Conservation (phyloP, 1,140 invertebrate genomes). For the Riptortus pedestris region DNA sequence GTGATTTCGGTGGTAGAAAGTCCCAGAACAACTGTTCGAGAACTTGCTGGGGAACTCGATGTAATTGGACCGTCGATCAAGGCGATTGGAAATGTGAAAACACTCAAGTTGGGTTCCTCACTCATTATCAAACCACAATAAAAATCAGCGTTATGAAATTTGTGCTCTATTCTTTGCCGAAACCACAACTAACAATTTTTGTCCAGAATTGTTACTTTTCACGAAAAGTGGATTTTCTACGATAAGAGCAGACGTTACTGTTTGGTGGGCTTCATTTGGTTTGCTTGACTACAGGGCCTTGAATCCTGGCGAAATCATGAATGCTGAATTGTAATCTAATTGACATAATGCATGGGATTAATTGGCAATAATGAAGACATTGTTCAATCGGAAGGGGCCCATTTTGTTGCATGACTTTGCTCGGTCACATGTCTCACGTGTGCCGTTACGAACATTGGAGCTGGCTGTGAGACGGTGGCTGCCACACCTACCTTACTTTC, state of each 20-base stretch:
- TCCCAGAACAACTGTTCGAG: too few relatives aligned
- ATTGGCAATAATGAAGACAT: neutral
- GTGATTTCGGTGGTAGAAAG: neutral
- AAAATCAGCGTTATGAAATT: neutral
- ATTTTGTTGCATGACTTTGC: conserved; percentile 4
- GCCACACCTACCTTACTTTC: too few relatives aligned
- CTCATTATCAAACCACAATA: neutral
- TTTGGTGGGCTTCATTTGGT: conserved; percentile 8
- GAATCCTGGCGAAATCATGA: neutral
- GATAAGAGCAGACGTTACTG: neutral
- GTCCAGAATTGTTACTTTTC: neutral
- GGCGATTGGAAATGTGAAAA: neutral
- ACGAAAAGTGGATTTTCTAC: conserved; percentile 16
- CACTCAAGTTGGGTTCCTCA: neutral
- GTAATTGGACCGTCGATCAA: neutral
- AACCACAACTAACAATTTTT: neutral
- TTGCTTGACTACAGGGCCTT: conserved; percentile 3
- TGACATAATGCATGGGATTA: neutral
- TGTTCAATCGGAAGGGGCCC: neutral
- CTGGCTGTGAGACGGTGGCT: neutral
- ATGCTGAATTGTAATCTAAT: neutral
- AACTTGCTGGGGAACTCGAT: neutral
- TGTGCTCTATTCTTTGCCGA: neutral
- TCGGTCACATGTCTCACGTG: neutral
- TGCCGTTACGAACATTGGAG: neutral